Percentiles rank a stretch among this genome's conserved stretches.
Evolutionary conservation across 2,888 invertebrate species (phyloP).

Genomic region (Cryptocheilus praepositus): DNA sequence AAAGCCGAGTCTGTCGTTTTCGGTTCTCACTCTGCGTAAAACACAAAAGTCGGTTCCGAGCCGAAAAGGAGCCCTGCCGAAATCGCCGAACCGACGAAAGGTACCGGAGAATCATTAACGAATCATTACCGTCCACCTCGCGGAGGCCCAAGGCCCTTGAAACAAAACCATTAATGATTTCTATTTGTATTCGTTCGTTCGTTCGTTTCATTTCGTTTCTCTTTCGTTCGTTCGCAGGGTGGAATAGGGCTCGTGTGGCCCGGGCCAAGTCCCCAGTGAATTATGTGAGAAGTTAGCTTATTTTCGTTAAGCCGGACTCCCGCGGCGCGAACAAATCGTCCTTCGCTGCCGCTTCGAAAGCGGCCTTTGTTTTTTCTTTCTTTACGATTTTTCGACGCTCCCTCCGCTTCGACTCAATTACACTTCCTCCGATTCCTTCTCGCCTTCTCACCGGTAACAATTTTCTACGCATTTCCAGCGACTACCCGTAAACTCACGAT

Average conservation of each 20-base stretch:
- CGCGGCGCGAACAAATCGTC: constrained; percentile 73
- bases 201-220: constrained; percentile 37
- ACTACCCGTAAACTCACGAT: neutral
- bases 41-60: constrained; percentile 3
- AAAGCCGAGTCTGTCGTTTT: neutral
- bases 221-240: constrained; percentile 24
- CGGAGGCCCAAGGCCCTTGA: constrained; percentile 53
- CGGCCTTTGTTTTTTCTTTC: constrained; percentile 50
- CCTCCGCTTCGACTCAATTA: constrained; percentile 20
- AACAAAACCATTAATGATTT: constrained; percentile 74
- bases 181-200: constrained; percentile 69
- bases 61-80: constrained; percentile 23
- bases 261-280: constrained; percentile 62
- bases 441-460: too few species aligned
- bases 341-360: constrained; percentile 63
- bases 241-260: constrained; percentile 37
- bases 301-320: constrained; percentile 71
- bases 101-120: constrained; percentile 63
- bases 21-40: neutral
- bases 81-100: constrained; percentile 30
- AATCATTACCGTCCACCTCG: constrained; percentile 64
- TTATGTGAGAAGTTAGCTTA: constrained; percentile 73
- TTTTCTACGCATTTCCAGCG: constrained; percentile 20
- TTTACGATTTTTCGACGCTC: constrained; percentile 41
- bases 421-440: constrained; percentile 29